Evolutionary conservation across 2,888 invertebrate genomes (phyloP), one percentile per base, ranked within the genome.

Genomic region (Agonopterix arenella): DNA sequence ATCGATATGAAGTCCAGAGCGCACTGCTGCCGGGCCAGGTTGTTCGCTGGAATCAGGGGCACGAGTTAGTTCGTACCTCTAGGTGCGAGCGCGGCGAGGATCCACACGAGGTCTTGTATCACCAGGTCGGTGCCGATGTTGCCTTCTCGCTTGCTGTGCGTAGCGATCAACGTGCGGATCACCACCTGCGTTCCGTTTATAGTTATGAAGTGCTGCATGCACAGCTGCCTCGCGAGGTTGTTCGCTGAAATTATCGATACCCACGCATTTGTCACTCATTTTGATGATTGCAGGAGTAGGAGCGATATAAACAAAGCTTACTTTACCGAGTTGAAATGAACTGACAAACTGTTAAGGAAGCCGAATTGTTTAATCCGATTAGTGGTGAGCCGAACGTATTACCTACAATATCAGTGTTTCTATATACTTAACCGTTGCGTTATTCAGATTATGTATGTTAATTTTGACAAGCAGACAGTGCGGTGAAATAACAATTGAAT

Each of bases 31-130:
- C 89, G 69, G 45, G 71, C 58, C 54, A 70, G 64, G 71, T 88
- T 90, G 73, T 84, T 89, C 48, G 80, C 91, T 90, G 80, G 50
- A 88, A 85, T 53, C 61, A 71, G 60, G 47, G 57, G 50, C 53
- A 47, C 41, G 50, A 10, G 46, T 70, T 60, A 65, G 45, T 52
- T 50, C 63, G 60, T 82, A 90, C 91, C 91, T 90, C 80, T 86
- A 40, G 90, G 85, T 16, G 90, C 84, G 56, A 92, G 77, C 61
- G 92, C 89, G 69, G 91, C 90, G 59, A 92, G 76, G 64, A 91
- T 89, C 91, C 92, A 92, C 53, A 92, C 78, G 58, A 91, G 81
- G 73, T 92, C 92, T 62, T 91, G 90, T 61, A 91, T 69, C 63
- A 91, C 80, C 55, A 89, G 72, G 66, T 92, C 92, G 55, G 76